These are phyloP conservation scores for Hylomyscus alleni DNA, from an alignment of 2,797 vertebrate species.

Conservation along the genomic window DNA sequence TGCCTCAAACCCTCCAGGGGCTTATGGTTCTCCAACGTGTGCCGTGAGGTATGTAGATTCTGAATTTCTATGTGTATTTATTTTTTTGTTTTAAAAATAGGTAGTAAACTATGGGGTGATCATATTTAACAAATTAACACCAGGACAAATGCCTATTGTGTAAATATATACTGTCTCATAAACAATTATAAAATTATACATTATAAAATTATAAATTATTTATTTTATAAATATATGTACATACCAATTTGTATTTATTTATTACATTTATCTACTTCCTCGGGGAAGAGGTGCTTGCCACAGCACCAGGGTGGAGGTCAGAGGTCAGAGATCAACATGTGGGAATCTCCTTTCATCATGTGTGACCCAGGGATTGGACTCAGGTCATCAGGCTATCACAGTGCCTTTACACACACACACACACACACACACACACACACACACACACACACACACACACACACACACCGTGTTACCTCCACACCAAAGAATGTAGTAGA, in stretches of 20 bases:
- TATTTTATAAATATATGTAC: background rate
- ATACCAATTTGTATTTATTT: background rate
- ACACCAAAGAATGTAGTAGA: background rate
- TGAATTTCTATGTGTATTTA: background rate
- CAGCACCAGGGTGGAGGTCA: background rate
- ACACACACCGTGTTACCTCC: no score
- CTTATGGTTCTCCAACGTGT: background rate
- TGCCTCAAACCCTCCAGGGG: background rate
- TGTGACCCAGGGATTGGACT: background rate
- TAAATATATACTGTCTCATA: background rate
- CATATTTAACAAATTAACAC: background rate
- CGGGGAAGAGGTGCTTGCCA: background rate
- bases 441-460: no score
- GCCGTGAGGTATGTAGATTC: background rate
- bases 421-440: no score
- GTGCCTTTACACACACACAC: no score
- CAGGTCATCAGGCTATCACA: background rate
- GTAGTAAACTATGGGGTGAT: background rate
- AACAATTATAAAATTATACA: no score
- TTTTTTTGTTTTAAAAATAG: slow-evolving; percentile 20
- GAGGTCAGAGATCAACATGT: background rate
- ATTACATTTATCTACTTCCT: background rate
- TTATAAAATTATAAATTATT: no score
- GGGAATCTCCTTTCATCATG: background rate
- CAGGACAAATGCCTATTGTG: slow-evolving; percentile 11